Base-by-base conservation (phyloP, 2,113 vertebrate species). In the Micronycteris hirsuta region DNA sequence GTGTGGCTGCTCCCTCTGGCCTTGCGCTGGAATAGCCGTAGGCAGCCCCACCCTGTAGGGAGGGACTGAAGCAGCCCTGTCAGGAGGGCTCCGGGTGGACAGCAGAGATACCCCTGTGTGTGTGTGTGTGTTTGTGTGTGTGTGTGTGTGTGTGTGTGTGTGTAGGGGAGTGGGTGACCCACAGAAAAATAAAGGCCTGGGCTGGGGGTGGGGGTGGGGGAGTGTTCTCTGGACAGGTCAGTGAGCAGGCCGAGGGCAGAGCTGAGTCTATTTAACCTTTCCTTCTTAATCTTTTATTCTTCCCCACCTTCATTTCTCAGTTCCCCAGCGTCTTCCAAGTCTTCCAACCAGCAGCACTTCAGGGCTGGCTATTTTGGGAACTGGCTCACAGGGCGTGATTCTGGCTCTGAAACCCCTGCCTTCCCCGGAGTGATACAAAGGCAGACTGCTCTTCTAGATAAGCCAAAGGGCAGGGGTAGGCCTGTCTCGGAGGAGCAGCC, bases 321-420 rank as follows among this genome's bases (percentile, higher is more conserved):
- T 67, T 58, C 61, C 41, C 52, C 7, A 5, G 24, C 15, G 0
- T 38, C 74, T 86, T 68, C 81, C 47, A 47, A 6, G 0, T 52
- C 74, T 83, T 78, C 81, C 47, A 47, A 3, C 0, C 1, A 2
- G 33, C 49, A 14, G 56, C 49, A 16, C 61, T 82, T 43, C 17
- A 74, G 68, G 36, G 10, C 28, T 24, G 77, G 45, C 92, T 97
- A 52, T 97, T 96, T 96, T 73, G 94, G 94, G 93, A 97, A 94
- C 38, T 76, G 73, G 81, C 93, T 93, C 94, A 94, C 26, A 86
- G 89, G 92, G 93, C 58, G 1, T 73, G 49, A 84, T 86, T 96
- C 84, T 96, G 86, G 92, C 94, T 93, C 63, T 83, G 52, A 77
- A 68, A 17, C 63, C 56, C 94, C 45, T 2, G 20, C 70, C 83